Evolutionary conservation across 2,888 invertebrate genomes (phyloP).

Genomic region (Pedicia rivosa): DNA sequence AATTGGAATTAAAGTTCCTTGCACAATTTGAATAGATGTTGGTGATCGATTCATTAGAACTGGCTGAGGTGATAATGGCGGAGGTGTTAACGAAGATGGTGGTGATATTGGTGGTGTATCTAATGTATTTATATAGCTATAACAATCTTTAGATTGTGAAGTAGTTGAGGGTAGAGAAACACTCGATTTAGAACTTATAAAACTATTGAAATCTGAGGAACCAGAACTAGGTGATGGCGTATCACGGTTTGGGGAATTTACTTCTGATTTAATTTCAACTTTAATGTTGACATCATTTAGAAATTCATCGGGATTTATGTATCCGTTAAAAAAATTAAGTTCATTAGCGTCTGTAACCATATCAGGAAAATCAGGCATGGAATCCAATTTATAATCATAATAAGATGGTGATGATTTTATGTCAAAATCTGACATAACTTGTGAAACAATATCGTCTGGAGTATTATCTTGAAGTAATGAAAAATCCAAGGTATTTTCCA

Average conservation of each 20-base stretch:
- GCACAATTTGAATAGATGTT: constrained; percentile 16
- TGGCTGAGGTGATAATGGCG: constrained; percentile 7
- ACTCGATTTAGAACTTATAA: background rate
- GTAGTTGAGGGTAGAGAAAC: background rate
- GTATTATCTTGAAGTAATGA: constrained; percentile 1
- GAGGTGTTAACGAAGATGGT: constrained; percentile 12
- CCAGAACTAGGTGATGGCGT: constrained; percentile 24
- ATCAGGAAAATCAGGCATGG: too few relatives aligned
- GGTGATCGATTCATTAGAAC: constrained; percentile 4
- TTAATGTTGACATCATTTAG: constrained; percentile 19
- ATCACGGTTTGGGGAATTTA: constrained; percentile 15
- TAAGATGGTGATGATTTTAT: background rate
- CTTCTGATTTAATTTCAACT: constrained; percentile 9
- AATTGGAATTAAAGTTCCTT: constrained; percentile 19
- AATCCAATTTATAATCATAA: too few relatives aligned
- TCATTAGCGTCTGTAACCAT: too few relatives aligned
- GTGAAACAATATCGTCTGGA: constrained; percentile 1
- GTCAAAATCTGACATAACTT: too few relatives aligned
- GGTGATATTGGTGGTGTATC: constrained; percentile 25
- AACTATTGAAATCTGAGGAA: constrained; percentile 6
- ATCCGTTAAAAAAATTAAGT: background rate
- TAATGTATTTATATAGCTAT: constrained; percentile 9
- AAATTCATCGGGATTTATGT: constrained; percentile 22
- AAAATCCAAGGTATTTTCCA: constrained; percentile 2
- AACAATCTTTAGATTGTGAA: background rate